A percentile compares a stretch with the other conserved stretches of the same genome.
These are phyloP conservation scores for Clivina fossor DNA, from an alignment of 2,888 invertebrate species.

Conservation along the genomic window DNA sequence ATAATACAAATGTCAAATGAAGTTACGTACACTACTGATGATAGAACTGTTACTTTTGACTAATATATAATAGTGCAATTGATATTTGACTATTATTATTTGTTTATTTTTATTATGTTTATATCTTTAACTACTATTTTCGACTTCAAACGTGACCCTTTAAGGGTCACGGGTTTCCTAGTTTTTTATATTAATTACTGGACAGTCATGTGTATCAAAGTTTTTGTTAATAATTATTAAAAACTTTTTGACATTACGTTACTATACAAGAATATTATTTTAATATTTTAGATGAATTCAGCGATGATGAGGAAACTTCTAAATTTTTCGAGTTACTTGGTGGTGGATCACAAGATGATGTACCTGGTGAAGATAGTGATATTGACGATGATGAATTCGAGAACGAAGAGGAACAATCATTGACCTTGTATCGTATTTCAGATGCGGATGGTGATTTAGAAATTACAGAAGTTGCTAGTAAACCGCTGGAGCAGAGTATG, in stretches of 20 bases:
- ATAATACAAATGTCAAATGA: too few relatives aligned
- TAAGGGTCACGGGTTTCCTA: too few relatives aligned
- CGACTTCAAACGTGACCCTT: too few relatives aligned
- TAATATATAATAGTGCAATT: too few relatives aligned
- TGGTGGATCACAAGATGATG: conserved; percentile 66
- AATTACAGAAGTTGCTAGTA: conserved; percentile 66
- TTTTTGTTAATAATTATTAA: neutral
- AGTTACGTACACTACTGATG: too few relatives aligned
- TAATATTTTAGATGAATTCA: conserved; percentile 60
- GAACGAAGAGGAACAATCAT: conserved; percentile 64
- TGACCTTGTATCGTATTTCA: conserved; percentile 69
- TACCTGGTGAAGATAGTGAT: conserved; percentile 71
- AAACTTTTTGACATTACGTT: neutral
- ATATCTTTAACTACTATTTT: too few relatives aligned
- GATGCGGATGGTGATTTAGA: conserved; percentile 69
- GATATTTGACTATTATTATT: neutral
- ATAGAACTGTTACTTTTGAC: too few relatives aligned
- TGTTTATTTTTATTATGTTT: too few relatives aligned
- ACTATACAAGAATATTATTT: neutral
- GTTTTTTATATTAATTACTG: neutral
- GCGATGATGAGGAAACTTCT: conserved; percentile 64
- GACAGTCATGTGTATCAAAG: neutral
- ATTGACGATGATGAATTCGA: conserved; percentile 79
- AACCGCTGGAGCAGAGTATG: conserved; percentile 72
- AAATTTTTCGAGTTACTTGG: conserved; percentile 81